Evolutionary conservation across 2,113 vertebrate species (phyloP).

Genomic region (Scomber japonicus): DNA sequence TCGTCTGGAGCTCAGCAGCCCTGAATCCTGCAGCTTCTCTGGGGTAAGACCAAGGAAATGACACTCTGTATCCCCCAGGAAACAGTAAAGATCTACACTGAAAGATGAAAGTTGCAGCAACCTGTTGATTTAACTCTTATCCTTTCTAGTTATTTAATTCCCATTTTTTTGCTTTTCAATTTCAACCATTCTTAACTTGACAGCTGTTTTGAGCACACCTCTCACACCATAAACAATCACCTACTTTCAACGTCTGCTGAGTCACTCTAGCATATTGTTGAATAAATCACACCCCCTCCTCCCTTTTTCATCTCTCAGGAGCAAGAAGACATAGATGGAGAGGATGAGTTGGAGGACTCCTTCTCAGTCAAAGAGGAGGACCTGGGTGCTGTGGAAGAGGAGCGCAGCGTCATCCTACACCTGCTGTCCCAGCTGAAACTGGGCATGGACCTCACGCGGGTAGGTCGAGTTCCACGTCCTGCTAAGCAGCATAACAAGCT

Average conservation of each 20-base stretch:
- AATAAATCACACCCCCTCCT: background rate
- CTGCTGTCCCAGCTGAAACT: slow-evolving; percentile 98
- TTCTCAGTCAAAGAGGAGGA: slow-evolving; percentile 92
- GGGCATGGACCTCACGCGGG: slow-evolving; percentile 98
- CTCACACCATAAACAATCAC: background rate
- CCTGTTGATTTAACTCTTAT: background rate
- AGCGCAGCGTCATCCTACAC: slow-evolving; percentile 97
- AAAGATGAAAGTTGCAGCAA: background rate
- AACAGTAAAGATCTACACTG: background rate
- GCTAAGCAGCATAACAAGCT: background rate
- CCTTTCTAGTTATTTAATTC: background rate
- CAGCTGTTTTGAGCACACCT: no score
- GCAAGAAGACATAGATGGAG: slow-evolving; percentile 90
- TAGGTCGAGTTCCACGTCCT: slow-evolving; percentile 81
- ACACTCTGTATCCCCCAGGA: background rate
- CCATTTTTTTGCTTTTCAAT: background rate
- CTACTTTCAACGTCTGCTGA: background rate
- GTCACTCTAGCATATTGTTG: background rate
- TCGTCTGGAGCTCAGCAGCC: slow-evolving; percentile 84
- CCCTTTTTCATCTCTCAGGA: slow-evolving; percentile 81
- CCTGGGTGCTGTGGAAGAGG: slow-evolving; percentile 94
- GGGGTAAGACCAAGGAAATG: slow-evolving; percentile 87
- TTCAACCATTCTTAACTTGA: background rate
- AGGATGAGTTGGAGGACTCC: slow-evolving; percentile 92
- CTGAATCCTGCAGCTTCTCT: slow-evolving; percentile 87